Conservation (phyloP, 64 coral and sea anemone species). For the Montipora cactus region DNA sequence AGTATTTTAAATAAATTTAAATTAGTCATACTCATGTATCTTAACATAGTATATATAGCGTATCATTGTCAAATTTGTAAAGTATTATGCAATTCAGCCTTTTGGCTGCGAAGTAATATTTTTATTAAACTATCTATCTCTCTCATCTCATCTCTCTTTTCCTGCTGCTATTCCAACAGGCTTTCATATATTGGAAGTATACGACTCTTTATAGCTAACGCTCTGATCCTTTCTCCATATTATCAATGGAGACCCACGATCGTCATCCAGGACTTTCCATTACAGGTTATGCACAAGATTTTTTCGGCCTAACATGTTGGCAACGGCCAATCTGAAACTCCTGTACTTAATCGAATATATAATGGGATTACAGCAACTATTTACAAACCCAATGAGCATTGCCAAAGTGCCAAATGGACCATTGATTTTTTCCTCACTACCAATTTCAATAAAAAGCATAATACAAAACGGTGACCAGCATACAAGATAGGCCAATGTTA, state of each 20-base stretch:
- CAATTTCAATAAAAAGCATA: slow-evolving; percentile 83
- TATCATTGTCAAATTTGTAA: no score
- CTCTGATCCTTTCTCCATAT: neutral
- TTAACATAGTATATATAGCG: no score
- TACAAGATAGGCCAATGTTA: slow-evolving; percentile 57
- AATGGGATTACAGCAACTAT: slow-evolving; percentile 82
- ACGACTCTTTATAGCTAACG: neutral
- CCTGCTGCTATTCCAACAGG: no score
- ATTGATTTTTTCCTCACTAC: slow-evolving; percentile 41
- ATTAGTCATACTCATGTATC: no score
- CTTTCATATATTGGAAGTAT: neutral
- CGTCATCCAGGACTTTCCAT: neutral
- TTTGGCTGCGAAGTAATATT: no score
- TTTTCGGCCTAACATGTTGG: neutral
- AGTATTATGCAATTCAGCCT: no score
- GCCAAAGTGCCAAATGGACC: slow-evolving; percentile 29
- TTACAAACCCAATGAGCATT: slow-evolving; percentile 72
- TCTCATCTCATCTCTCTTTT: no score
- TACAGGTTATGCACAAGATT: neutral
- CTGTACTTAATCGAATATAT: slow-evolving; percentile 81
- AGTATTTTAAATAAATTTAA: no score
- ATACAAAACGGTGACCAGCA: slow-evolving; percentile 90
- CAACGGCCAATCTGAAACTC: slow-evolving; percentile 55
- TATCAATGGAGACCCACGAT: neutral
- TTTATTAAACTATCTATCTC: no score